Percentiles rank a stretch among this genome's conserved stretches.
Conservation (phyloP, 1,140 invertebrate species). For the Melitaea cinxia region DNA sequence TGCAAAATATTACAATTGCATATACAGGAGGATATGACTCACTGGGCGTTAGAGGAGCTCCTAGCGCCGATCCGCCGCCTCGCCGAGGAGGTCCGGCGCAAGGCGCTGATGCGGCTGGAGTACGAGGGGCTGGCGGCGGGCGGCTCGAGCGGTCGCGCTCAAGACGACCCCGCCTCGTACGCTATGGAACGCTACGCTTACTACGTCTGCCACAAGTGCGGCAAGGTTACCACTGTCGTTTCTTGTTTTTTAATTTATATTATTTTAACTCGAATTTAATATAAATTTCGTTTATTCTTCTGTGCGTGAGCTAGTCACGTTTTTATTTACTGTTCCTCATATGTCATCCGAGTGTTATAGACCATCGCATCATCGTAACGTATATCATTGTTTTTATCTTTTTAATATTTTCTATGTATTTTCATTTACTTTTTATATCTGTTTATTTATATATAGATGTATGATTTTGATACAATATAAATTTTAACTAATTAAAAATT, state of each 20-base stretch:
- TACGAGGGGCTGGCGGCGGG: constrained; percentile 93
- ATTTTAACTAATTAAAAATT: no score
- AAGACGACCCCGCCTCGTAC: constrained; percentile 91
- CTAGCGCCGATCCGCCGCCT: constrained; percentile 91
- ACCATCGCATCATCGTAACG: no score
- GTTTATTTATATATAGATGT: no score
- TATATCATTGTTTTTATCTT: no score
- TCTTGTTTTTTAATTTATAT: constrained; percentile 7
- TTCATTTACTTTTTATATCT: no score
- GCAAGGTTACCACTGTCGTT: constrained; percentile 85
- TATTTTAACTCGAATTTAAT: not conserved
- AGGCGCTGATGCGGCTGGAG: constrained; percentile 97
- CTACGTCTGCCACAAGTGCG: constrained; percentile 98
- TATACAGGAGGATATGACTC: constrained; percentile 89
- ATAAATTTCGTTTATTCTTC: not conserved
- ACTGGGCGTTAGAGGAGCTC: constrained; percentile 89
- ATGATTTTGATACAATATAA: no score
- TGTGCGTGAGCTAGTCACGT: no score
- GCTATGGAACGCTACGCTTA: constrained; percentile 99
- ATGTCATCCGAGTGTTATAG: no score
- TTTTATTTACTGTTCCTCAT: no score
- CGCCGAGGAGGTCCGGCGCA: constrained; percentile 94
- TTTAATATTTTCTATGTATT: no score
- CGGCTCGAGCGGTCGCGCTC: constrained; percentile 83
- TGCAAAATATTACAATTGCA: no score